A percentile compares a stretch with the other conserved stretches of the same genome.
Evolutionary conservation across 2,113 vertebrate genomes (phyloP).

Genomic region (Thermophis baileyi): DNA sequence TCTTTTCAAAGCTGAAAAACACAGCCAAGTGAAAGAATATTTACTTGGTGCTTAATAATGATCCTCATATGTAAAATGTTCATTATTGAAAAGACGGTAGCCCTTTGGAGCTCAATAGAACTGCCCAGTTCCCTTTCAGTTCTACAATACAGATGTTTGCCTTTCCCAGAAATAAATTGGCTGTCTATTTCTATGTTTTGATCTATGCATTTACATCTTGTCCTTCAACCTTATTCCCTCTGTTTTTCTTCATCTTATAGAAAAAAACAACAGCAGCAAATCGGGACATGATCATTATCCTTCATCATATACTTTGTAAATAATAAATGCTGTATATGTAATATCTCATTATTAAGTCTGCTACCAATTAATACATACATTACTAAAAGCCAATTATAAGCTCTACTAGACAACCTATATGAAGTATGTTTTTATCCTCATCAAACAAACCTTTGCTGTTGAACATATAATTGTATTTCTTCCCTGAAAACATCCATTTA

Average conservation of each 20-base stretch:
- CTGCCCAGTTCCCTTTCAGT: conserved; percentile 8
- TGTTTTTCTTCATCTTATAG: not conserved
- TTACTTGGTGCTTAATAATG: not conserved
- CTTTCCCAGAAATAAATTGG: not conserved
- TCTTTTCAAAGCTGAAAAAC: conserved; percentile 2
- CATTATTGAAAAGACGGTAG: not conserved
- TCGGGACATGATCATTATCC: not conserved
- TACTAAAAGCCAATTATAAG: not conserved
- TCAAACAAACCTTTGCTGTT: not conserved
- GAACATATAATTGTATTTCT: not conserved
- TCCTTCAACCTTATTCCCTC: not conserved
- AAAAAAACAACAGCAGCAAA: not conserved
- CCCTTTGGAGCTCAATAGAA: conserved; percentile 7
- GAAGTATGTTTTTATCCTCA: not conserved
- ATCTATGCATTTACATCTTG: not conserved
- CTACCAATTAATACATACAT: not conserved
- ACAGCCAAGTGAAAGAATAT: not conserved
- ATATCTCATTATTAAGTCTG: not conserved
- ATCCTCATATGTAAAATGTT: not conserved
- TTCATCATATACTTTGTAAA: not conserved
- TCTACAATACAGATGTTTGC: not conserved
- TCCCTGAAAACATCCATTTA: not conserved
- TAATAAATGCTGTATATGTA: not conserved
- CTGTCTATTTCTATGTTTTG: not conserved
- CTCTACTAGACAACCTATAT: not conserved